Evolutionary conservation across 37 sponge, comb jelly and placozoan species (phyloP).

Genomic region (Dysidea cf. avara): DNA sequence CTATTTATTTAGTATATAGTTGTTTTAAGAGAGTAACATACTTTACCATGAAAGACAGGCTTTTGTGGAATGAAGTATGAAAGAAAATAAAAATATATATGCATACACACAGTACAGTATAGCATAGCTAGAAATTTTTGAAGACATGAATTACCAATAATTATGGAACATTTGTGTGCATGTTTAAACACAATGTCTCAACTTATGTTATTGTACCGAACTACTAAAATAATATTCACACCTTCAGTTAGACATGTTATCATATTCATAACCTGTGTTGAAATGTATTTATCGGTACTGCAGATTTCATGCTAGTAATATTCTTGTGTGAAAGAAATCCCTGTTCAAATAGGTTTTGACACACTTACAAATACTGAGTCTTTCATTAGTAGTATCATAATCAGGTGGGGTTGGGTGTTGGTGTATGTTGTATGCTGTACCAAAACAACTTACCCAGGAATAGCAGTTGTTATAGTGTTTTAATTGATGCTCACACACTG

Average conservation of each 20-base stretch:
- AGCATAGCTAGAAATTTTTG: no score
- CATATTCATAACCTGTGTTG: neutral
- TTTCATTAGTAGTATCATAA: neutral
- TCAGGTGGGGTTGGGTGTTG: neutral
- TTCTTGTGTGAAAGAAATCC: conserved; percentile 1
- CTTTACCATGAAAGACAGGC: conserved; percentile 13
- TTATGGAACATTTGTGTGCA: no score
- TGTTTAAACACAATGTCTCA: no score
- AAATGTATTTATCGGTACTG: neutral
- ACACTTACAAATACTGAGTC: neutral
- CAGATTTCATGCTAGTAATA: neutral
- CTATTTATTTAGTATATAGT: no score
- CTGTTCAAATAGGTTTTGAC: conserved; percentile 1
- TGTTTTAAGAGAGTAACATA: no score
- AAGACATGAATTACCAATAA: no score
- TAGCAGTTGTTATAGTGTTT: neutral
- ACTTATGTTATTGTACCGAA: no score
- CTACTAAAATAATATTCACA: no score
- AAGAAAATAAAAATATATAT: neutral
- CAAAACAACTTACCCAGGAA: neutral
- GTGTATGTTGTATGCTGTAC: neutral
- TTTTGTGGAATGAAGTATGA: neutral
- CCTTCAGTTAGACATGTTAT: no score
- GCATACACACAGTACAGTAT: no score
- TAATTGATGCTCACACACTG: neutral